phyloP scores from a whole-genome alignment of 35 echinoderm and acorn worm species.

The Lytechinus variegatus region DNA sequence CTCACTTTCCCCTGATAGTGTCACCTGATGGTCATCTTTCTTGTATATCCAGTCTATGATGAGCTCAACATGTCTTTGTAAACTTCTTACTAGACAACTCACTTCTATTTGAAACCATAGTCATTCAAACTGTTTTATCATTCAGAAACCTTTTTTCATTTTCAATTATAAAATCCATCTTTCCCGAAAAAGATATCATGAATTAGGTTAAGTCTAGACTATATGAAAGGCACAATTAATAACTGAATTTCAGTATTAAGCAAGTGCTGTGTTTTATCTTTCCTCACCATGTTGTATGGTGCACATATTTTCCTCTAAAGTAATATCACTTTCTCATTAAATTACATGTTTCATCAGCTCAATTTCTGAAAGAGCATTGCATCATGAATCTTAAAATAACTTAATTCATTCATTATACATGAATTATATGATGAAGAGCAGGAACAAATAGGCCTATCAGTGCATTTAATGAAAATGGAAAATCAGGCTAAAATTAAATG shows the following conservation, averaged over 20 bases:
- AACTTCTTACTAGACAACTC: not conserved
- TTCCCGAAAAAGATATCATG: not conserved
- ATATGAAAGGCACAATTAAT: too few relatives aligned
- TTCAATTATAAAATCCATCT: not conserved
- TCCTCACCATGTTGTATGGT: too few relatives aligned
- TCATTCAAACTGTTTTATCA: not conserved
- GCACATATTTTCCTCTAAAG: too few relatives aligned
- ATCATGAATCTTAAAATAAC: not conserved
- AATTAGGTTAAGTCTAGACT: not conserved
- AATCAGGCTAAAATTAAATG: not conserved
- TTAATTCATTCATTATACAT: not conserved
- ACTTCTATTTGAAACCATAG: not conserved
- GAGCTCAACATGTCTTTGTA: not conserved
- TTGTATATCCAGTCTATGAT: not conserved
- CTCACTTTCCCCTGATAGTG: not conserved
- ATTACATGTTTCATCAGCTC: not conserved
- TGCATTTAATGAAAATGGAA: not conserved
- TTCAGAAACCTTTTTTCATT: not conserved
- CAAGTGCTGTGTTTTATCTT: too few relatives aligned
- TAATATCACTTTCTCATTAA: not conserved
- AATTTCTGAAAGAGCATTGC: not conserved
- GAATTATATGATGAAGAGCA: not conserved
- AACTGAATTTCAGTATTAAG: too few relatives aligned
- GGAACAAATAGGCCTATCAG: not conserved
- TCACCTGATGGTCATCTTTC: not conserved